A percentile compares a stretch with the other conserved stretches of the same genome.
phyloP scores from a whole-genome alignment of 2,888 invertebrate species.

The Flexamia atlantica region DNA sequence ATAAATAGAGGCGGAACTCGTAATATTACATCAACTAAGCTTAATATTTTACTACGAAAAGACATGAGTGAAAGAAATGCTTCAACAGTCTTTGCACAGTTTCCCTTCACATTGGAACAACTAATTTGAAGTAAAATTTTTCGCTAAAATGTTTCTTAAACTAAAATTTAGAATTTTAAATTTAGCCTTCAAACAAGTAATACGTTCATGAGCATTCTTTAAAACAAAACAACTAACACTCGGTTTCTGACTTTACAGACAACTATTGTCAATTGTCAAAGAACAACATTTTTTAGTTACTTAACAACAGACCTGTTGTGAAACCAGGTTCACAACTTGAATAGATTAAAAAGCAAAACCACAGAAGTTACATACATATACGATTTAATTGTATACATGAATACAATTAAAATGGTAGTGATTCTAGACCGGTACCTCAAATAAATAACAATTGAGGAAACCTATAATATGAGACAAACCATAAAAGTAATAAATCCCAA shows the following conservation, averaged over 20 bases:
- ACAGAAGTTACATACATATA: no score
- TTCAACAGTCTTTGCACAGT: not conserved
- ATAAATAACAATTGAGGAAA: no score
- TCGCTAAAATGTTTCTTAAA: not conserved
- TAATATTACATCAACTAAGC: conserved; percentile 88
- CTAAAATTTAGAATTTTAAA: conserved; percentile 39
- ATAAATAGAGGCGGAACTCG: conserved; percentile 95
- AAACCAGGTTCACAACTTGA: not conserved
- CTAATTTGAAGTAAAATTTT: not conserved
- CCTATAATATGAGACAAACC: no score
- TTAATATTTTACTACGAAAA: conserved; percentile 84
- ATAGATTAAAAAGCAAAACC: no score
- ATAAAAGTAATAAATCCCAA: no score
- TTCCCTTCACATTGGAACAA: conserved; percentile 32
- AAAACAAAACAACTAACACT: not conserved
- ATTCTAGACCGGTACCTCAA: no score
- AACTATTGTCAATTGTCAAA: not conserved
- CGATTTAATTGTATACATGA: no score
- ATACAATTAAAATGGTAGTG: no score
- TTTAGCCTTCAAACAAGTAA: conserved; percentile 8
- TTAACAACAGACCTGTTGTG: conserved; percentile 18
- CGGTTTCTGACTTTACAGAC: not conserved
- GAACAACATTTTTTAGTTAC: conserved; percentile 5
- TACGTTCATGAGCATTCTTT: not conserved
- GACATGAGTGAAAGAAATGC: conserved; percentile 77